phyloP scores from a whole-genome alignment of 1,140 invertebrate species.

The Mamestra configurata region DNA sequence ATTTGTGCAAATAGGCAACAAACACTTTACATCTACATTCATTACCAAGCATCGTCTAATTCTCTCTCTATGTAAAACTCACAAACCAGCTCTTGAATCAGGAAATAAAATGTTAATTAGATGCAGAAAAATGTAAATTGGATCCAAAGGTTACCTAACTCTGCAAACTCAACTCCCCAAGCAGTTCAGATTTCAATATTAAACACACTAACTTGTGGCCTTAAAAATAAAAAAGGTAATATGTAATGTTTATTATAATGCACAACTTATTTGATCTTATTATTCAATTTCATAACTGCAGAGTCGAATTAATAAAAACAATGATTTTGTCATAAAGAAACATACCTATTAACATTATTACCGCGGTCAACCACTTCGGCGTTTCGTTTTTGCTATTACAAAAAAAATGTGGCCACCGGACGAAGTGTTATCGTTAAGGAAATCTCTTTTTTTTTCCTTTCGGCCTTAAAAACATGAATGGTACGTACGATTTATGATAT shows the following conservation, averaged over 20 bases:
- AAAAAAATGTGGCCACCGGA: conserved; percentile 81
- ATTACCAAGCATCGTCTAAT: not conserved
- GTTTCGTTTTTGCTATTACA: conserved; percentile 50
- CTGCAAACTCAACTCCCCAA: not conserved
- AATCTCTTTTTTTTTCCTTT: conserved; percentile 82
- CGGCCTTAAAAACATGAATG: conserved; percentile 81
- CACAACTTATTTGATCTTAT: too few relatives aligned
- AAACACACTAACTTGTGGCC: not conserved
- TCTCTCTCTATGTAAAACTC: too few relatives aligned
- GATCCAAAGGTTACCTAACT: not conserved
- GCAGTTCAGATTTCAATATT: not conserved
- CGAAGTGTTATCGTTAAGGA: conserved; percentile 82
- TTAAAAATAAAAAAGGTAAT: conserved; percentile 2
- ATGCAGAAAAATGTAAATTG: not conserved
- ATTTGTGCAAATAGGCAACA: too few relatives aligned
- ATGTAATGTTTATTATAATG: not conserved
- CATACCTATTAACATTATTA: conserved; percentile 40
- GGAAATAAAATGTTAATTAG: not conserved
- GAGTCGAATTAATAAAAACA: conserved; percentile 48
- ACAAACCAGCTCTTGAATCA: too few relatives aligned
- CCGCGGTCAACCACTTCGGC: conserved; percentile 46
- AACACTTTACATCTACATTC: too few relatives aligned
- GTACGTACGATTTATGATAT: conserved; percentile 86
- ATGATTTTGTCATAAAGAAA: conserved; percentile 44
- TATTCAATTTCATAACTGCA: conserved; percentile 12